Evolutionary conservation across 2,888 invertebrate genomes (phyloP).

Genomic region (Coelinius sp.): DNA sequence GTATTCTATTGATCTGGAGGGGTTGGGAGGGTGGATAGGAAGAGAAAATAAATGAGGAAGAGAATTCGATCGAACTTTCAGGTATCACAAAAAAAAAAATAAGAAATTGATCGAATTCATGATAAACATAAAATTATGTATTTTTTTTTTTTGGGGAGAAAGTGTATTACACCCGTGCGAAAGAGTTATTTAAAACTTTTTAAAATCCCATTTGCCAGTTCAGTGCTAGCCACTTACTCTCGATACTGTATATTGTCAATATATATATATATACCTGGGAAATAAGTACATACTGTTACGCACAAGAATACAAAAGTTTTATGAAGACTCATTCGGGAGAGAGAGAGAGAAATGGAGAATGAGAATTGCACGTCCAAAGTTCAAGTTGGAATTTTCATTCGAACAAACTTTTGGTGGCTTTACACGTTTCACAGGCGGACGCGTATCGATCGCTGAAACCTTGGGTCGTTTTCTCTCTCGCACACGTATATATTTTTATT

Average conservation of each 20-base stretch:
- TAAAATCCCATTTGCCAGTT: background rate
- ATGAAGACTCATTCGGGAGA: conserved; percentile 22
- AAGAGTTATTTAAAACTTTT: conserved; percentile 23
- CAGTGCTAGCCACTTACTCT: conserved; percentile 15
- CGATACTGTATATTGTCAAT: background rate
- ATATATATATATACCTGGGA: conserved; percentile 1
- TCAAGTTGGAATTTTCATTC: conserved; percentile 23
- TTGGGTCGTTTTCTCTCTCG: background rate
- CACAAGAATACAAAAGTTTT: conserved; percentile 31
- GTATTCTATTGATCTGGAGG: conserved; percentile 32
- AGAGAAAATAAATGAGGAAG: background rate
- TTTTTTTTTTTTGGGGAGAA: background rate
- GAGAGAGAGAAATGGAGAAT: background rate
- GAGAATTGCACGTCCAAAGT: conserved; percentile 23
- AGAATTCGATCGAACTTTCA: background rate
- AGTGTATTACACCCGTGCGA: conserved; percentile 11
- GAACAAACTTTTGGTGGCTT: conserved; percentile 22
- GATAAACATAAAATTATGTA: background rate
- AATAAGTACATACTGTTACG: conserved; percentile 16
- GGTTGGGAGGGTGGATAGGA: background rate
- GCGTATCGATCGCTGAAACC: conserved; percentile 1
- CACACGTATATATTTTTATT: conserved; percentile 28
- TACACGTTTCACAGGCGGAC: conserved; percentile 24
- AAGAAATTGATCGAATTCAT: background rate
- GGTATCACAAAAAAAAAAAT: too few species aligned